Base-by-base conservation (phyloP, 2,888 invertebrate species). In the Dione juno region DNA sequence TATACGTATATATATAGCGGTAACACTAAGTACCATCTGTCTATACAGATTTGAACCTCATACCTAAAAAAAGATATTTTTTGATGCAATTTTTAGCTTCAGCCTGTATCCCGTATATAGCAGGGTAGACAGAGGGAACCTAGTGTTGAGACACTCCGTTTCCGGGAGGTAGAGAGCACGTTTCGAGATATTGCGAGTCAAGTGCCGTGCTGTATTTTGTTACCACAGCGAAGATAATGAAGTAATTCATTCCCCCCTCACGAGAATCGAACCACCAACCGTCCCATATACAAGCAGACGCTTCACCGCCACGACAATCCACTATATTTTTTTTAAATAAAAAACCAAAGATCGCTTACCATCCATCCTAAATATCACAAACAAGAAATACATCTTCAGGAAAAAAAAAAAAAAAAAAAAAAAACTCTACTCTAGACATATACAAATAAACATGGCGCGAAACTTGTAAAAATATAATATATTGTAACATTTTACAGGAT, bases 391-490 rank as follows among this genome's bases (percentile, higher is more conserved):
- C 9, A 43, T 28, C 28, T 28, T 28, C 28, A 21, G 0, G 21
- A 8, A 61, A 19, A 61, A 41, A 61, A 28, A 28, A 1, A 7
- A 41, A 8, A 61, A 19, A 61, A 41, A 61, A 28, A 28, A 1
- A 7, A 11, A 3, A 7, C 28, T n/a, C 45, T 28, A 61, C 3
- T 45, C 45, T 61, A 61, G n/a, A 37, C 35, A 37, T 61, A 45
- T 45, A 28, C 28, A 45, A 75, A 77, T 79, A 77, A 75, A 79
- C 79, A 77, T 77, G 61, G 11, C n/a, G 14, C 45, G 7, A 54
- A 69, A 69, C 63, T 63, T 69, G 64, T 57, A 57, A 53, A 54
- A 66, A 70, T 52, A 61, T 53, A 45, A 58, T 67, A 67, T n/a
- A n/a, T n/a, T n/a, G n/a, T n/a, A n/a, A n/a, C n/a, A n/a, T 48